These are phyloP conservation scores for Bhutanitis thaidina DNA, from an alignment of 2,888 invertebrate genomes.

Conservation along the genomic window DNA sequence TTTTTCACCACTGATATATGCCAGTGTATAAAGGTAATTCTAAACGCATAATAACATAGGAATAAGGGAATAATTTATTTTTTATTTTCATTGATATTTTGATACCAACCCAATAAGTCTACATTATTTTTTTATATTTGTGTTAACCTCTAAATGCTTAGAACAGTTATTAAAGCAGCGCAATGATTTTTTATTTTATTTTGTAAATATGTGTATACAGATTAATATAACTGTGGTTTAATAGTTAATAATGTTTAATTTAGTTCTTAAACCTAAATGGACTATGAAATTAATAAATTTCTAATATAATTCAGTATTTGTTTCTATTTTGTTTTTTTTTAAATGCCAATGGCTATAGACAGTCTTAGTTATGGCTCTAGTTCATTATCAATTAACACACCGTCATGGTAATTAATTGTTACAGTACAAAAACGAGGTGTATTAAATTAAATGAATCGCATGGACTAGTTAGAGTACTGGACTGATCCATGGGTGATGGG, in stretches of 20 bases:
- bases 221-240: conserved; percentile 51
- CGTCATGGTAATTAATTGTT: no score
- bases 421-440: no score
- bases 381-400: no score
- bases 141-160: conserved; percentile 23
- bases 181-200: conserved; percentile 62
- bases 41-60: conserved; percentile 28
- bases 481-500: no score
- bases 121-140: conserved; percentile 32
- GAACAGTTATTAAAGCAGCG: conserved; percentile 33
- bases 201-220: conserved; percentile 78
- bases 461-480: no score
- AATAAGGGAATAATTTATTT: conserved; percentile 48
- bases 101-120: conserved; percentile 26
- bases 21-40: conserved; percentile 45
- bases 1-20: conserved; percentile 26
- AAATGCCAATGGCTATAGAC: no score
- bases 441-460: no score
- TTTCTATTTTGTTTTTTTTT: no score
- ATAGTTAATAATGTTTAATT: conserved; percentile 36
- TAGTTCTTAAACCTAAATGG: conserved; percentile 47
- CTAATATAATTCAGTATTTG: conserved; percentile 33
- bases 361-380: no score
- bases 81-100: conserved; percentile 31
- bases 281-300: conserved; percentile 48